Evolutionary conservation across 1,140 invertebrate genomes (phyloP), one percentile per base, ranked within the genome.

Genomic region (Drosophila repleta): DNA sequence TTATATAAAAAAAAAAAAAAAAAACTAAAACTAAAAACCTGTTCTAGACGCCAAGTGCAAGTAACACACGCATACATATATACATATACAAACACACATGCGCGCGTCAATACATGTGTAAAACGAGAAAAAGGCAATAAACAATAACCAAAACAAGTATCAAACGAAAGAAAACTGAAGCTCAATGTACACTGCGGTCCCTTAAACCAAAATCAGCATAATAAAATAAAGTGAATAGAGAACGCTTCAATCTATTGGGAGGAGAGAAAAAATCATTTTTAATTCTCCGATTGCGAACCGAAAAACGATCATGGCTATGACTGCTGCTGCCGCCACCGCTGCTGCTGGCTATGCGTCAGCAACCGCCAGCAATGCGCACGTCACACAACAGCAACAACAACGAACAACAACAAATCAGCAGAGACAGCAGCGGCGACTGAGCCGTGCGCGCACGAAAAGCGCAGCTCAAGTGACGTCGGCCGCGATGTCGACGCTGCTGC

Each of bases 391-490:
- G 29, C 57, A 71, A 32, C 68, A 65, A 29, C 70, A 39, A 56
- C 71, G 64, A 61, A 69, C 65, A 58, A 74, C 61, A 64, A 70
- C 71, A 65, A 57, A 51, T 51, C 52, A 62, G 52, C 71, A 71
- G 55, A 53, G 53, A 68, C 65, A 61, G 57, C 70, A 55, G 45
- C 74, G 35, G 32, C 58, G 76, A 62, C 60, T 65, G 74, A 78
- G 82, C 76, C 78, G 83, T 52, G 83, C 80, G 71, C 83, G 83
- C 41, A 87, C 82, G 83, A 87, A 88, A 87, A 88, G 72, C 83
- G 75, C 83, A 88, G 83, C 79, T 88, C 82, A 82, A 79, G 68
- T 88, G 64, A 83, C 79, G 80, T 71, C 62, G 68, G 61, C 66
- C 2, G 32, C 32, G 32, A 11, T 13, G 58, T 41, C 29, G 20